These are phyloP conservation scores for Hippolais icterina DNA, from an alignment of 2,113 vertebrate species.

Conservation along the genomic window DNA sequence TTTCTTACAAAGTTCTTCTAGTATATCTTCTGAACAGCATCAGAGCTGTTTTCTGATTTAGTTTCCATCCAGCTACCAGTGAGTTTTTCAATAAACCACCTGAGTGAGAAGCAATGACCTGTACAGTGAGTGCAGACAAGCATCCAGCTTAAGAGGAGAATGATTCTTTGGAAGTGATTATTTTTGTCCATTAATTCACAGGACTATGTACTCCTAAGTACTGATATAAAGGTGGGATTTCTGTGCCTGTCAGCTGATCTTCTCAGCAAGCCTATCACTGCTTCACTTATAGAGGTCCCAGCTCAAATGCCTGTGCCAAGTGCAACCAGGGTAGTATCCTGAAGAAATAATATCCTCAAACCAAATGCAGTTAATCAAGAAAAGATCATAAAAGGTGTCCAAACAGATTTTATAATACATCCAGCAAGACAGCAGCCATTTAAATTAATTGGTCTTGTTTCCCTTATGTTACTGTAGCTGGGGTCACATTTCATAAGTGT, in stretches of 20 bases:
- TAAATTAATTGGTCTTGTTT: background rate
- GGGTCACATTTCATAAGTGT: background rate
- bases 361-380: background rate
- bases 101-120: background rate
- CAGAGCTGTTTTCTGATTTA: background rate
- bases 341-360: background rate
- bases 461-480: background rate
- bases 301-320: background rate
- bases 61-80: background rate
- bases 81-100: background rate
- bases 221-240: background rate
- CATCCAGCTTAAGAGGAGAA: background rate
- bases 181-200: background rate
- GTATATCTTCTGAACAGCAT: background rate
- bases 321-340: background rate
- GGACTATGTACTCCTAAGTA: background rate
- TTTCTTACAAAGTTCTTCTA: background rate
- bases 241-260: background rate
- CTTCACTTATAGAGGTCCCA: background rate
- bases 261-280: background rate
- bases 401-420: background rate
- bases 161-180: background rate
- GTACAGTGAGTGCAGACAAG: background rate
- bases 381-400: background rate
- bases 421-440: background rate